Evolutionary conservation across 2,113 vertebrate species (phyloP).

Genomic region (Ptilonorhynchus violaceus): DNA sequence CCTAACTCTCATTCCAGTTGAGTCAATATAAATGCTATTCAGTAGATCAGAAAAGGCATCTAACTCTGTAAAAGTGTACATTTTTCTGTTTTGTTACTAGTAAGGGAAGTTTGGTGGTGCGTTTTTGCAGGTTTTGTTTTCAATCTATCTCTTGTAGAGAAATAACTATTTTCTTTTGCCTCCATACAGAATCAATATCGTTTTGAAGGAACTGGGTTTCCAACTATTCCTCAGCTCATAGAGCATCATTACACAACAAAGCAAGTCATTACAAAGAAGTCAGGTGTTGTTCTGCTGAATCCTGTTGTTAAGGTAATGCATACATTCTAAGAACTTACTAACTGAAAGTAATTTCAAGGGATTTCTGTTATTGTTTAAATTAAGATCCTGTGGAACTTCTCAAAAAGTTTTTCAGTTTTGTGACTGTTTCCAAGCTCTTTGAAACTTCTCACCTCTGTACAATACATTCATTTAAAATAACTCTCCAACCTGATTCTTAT

Average conservation of each 20-base stretch:
- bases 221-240: slow-evolving; percentile 94
- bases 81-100: background rate
- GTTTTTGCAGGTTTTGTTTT: background rate
- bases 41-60: background rate
- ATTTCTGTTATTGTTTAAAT: background rate
- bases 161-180: background rate
- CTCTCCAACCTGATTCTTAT: background rate
- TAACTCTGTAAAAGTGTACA: background rate
- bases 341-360: background rate
- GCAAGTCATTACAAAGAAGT: slow-evolving; percentile 98
- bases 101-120: background rate
- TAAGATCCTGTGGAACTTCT: background rate
- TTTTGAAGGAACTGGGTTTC: slow-evolving; percentile 95
- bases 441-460: background rate
- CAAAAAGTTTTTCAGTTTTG: background rate
- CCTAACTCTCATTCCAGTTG: background rate
- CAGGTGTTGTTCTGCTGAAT: slow-evolving; percentile 90
- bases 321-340: background rate
- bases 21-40: background rate
- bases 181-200: slow-evolving; percentile 86
- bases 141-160: background rate
- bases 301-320: slow-evolving; percentile 87
- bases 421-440: background rate
- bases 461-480: background rate
- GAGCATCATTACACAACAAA: slow-evolving; percentile 93